These are phyloP conservation scores for Sebastes umbrosus DNA, from an alignment of 2,797 vertebrate genomes.

Conservation along the genomic window DNA sequence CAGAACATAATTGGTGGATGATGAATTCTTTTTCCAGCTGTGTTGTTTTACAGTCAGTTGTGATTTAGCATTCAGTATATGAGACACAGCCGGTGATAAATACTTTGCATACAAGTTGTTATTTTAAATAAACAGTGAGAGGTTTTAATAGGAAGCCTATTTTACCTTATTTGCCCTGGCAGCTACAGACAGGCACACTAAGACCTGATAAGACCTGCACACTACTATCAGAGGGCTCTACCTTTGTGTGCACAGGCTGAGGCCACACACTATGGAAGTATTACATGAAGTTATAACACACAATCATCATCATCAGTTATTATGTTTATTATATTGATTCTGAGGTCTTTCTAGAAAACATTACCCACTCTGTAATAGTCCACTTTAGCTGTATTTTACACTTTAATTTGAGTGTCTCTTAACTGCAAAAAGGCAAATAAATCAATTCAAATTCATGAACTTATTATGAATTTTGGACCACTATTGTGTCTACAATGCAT, in stretches of 20 bases:
- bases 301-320: no score
- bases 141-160: background rate
- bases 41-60: background rate
- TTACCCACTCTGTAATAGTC: no score
- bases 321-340: background rate
- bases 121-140: background rate
- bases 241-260: background rate
- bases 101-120: background rate
- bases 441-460: background rate
- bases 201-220: background rate
- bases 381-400: no score
- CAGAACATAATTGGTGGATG: background rate
- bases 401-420: no score
- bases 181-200: background rate
- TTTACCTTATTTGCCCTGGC: background rate
- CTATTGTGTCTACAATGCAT: background rate
- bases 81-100: background rate
- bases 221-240: background rate
- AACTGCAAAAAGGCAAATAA: background rate
- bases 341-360: background rate
- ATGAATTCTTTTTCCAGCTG: background rate
- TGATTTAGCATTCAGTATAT: background rate
- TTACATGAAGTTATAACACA: background rate
- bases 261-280: background rate
- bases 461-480: background rate